phyloP scores from a whole-genome alignment of 2,888 invertebrate species.

The Heliconius charithonia region DNA sequence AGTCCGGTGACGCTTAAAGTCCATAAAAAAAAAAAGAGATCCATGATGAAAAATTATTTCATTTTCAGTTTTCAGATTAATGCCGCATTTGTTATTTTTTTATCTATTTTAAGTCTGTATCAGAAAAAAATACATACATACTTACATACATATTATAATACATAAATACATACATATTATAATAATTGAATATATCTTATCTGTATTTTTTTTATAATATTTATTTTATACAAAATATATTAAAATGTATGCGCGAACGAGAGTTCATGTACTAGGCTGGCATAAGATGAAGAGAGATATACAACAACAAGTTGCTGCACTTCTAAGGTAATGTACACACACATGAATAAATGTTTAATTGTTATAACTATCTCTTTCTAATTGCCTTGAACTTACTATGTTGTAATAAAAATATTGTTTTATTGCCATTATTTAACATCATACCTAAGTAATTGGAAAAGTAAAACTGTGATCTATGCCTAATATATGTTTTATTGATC shows the following conservation, averaged over 20 bases:
- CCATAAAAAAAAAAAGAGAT: too few relatives aligned
- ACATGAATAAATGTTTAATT: slow-evolving; percentile 61
- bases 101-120: too few relatives aligned
- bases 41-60: too few relatives aligned
- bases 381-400: slow-evolving; percentile 54
- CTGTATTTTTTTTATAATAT: neutral
- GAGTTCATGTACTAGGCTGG: slow-evolving; percentile 75
- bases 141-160: too few relatives aligned
- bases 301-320: slow-evolving; percentile 65
- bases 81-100: too few relatives aligned
- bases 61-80: too few relatives aligned
- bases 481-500: neutral
- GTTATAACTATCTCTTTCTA: slow-evolving; percentile 67
- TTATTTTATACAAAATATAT: slow-evolving; percentile 61
- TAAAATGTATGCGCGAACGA: slow-evolving; percentile 81
- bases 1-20: too few relatives aligned
- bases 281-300: slow-evolving; percentile 65
- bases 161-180: too few relatives aligned
- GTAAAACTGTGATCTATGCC: neutral
- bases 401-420: slow-evolving; percentile 12
- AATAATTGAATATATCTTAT: too few relatives aligned
- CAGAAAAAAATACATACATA: neutral
- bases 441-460: neutral
- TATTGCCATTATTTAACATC: neutral
- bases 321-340: slow-evolving; percentile 65